Percentiles rank a stretch among this genome's conserved stretches.
Evolutionary conservation across 2,113 vertebrate species (phyloP).

Genomic region (Ceuthmochares aereus): DNA sequence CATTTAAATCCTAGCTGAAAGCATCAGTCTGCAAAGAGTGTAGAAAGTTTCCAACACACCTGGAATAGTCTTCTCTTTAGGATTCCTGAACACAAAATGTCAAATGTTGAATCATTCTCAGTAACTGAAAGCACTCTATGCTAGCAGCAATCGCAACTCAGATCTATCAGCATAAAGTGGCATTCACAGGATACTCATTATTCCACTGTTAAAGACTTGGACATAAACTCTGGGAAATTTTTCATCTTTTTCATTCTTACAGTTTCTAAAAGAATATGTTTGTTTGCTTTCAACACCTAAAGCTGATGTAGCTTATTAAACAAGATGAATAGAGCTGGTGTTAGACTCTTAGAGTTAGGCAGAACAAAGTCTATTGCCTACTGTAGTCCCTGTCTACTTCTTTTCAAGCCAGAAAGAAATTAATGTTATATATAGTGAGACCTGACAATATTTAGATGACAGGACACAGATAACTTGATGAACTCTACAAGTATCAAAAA

Average conservation of each 20-base stretch:
- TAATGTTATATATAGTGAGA: background rate
- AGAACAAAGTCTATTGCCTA: background rate
- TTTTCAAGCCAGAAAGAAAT: background rate
- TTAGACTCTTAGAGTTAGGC: background rate
- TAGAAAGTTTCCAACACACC: background rate
- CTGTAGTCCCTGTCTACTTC: background rate
- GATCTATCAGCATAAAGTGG: background rate
- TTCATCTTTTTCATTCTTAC: background rate
- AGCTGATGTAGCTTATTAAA: background rate
- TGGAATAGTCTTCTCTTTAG: background rate
- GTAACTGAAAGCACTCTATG: background rate
- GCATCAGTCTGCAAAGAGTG: background rate
- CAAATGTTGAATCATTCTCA: background rate
- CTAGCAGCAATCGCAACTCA: background rate
- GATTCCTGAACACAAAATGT: background rate
- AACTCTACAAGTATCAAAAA: background rate
- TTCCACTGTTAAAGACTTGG: background rate
- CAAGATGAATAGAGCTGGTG: background rate
- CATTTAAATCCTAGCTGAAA: background rate
- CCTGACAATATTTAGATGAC: fast-evolving
- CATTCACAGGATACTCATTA: background rate
- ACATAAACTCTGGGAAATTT: background rate
- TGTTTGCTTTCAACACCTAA: background rate
- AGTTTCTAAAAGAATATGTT: background rate
- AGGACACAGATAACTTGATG: background rate